Evolutionary conservation across 2,797 vertebrate species (phyloP), one percentile per base, ranked within the genome.

Genomic region (Phyllotis vaccarum): DNA sequence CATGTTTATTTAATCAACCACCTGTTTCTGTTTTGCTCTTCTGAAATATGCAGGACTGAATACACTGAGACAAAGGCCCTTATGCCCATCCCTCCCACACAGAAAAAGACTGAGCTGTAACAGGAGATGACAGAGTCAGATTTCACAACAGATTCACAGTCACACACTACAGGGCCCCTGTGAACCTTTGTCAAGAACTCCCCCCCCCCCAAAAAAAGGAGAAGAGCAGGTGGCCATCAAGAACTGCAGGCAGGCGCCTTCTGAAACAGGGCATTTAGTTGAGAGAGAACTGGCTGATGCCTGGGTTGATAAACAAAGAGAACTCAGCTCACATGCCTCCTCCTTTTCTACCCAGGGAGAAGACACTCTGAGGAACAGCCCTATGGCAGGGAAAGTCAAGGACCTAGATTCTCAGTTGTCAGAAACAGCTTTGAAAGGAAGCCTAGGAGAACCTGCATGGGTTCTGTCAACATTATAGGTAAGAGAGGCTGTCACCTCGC

Each of bases 1-100:
- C 97, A 97, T 86, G 93, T 97, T 98, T 97, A 96, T 97, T 98
- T 98, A 97, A 98, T 97, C 97, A 97, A 97, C 95, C 96, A 98
- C 89, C 76, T 93, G 93, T 95, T 94, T 94, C 85, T 97, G 76
- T 97, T 98, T 90, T 97, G 92, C 85, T 90, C 80, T 66, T 93
- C 96, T 97, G 96, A 97, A 97, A 97, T 96, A 93, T 27, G 76
- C 64, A 86, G 70, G 0, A 13, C 11, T 29, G 79, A 83, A 81
- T 1, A 88, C 10, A 27, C 31, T 66, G 90, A 83, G n/a, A 83
- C 81, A 91, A 80, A 82, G 13, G 4, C 81, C 80, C 31, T 93
- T 43, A 3, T 4, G 8, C 37, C 29, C 5, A 3, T 49, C 75
- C 86, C 93, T 9, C 68, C 94, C 94, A 96, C 90, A 68, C 93